Conservation (phyloP, 64 coral and sea anemone genomes). For the Astreopora myriophthalma region DNA sequence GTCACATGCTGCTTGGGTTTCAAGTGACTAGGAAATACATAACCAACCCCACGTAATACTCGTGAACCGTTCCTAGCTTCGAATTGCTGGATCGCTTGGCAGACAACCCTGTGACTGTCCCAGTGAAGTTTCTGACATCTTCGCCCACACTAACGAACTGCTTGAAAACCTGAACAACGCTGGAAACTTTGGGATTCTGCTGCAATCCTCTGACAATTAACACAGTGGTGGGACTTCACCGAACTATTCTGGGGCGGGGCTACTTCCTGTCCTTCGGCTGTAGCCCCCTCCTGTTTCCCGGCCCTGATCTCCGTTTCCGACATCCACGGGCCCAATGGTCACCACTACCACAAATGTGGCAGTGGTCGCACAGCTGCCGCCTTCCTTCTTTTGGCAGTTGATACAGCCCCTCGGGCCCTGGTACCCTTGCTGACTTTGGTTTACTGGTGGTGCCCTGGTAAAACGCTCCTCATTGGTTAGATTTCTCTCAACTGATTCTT, state of each 20-base stretch:
- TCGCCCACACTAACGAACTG: constrained; percentile 39
- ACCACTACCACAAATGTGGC: constrained; percentile 63
- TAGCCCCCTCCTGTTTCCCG: constrained; percentile 25
- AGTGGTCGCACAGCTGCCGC: constrained; percentile 52
- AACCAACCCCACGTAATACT: neutral
- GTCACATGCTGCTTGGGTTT: constrained; percentile 42
- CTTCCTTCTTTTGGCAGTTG: constrained; percentile 10
- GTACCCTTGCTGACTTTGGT: neutral
- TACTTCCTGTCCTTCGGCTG: constrained; percentile 54
- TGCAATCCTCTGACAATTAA: constrained; percentile 29
- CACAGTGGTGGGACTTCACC: neutral
- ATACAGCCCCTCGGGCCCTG: neutral
- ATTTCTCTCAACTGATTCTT: constrained; percentile 35
- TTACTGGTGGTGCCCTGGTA: neutral
- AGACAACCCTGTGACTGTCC: constrained; percentile 32
- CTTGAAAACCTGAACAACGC: constrained; percentile 1
- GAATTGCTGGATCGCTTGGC: constrained; percentile 48
- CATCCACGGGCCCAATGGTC: constrained; percentile 55
- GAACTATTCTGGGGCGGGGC: neutral
- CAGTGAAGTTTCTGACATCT: constrained; percentile 64
- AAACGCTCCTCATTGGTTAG: neutral
- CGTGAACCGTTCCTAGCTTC: neutral
- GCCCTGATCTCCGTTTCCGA: neutral
- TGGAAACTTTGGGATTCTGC: neutral
- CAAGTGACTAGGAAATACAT: constrained; percentile 34